Evolutionary conservation across 2,888 invertebrate genomes (phyloP).

Genomic region (Protodeltote pygarga): DNA sequence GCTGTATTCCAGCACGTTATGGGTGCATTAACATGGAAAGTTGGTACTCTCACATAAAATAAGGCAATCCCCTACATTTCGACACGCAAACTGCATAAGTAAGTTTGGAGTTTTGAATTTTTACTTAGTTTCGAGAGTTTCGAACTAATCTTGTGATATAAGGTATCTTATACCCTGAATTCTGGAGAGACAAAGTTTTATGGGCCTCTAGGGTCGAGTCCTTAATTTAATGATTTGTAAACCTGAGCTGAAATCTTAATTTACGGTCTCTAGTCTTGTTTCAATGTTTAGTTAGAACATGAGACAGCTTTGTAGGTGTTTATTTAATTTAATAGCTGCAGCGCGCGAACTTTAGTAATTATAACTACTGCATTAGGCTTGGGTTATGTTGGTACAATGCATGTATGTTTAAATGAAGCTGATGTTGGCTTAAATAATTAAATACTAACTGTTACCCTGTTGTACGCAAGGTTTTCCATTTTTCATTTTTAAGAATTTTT

Average conservation of each 20-base stretch:
- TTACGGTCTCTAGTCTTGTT: conserved; percentile 13
- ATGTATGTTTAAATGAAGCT: too few relatives aligned
- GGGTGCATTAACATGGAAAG: conserved; percentile 29
- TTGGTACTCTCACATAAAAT: conserved; percentile 11
- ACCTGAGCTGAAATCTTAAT: conserved; percentile 28
- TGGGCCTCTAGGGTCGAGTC: conserved; percentile 11
- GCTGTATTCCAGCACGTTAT: conserved; percentile 18
- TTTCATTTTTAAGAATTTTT: too few relatives aligned
- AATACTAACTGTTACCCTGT: too few relatives aligned
- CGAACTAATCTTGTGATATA: conserved; percentile 18
- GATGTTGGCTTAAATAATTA: too few relatives aligned
- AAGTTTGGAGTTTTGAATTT: conserved; percentile 5
- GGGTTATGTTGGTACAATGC: too few relatives aligned
- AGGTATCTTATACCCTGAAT: conserved; percentile 7
- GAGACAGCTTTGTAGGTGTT: neutral
- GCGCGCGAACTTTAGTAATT: too few relatives aligned
- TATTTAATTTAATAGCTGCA: too few relatives aligned
- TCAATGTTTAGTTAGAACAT: conserved; percentile 14
- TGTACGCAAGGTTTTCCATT: too few relatives aligned
- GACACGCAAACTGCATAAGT: conserved; percentile 28
- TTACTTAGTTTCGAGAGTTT: conserved; percentile 14
- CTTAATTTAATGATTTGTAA: conserved; percentile 11
- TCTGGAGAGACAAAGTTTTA: conserved; percentile 14
- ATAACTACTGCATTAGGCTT: too few relatives aligned
- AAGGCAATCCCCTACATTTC: conserved; percentile 6